Percentiles rank a stretch among this genome's conserved stretches.
phyloP scores from a whole-genome alignment of 2,797 vertebrate genomes.

The Tragopan temminckii region DNA sequence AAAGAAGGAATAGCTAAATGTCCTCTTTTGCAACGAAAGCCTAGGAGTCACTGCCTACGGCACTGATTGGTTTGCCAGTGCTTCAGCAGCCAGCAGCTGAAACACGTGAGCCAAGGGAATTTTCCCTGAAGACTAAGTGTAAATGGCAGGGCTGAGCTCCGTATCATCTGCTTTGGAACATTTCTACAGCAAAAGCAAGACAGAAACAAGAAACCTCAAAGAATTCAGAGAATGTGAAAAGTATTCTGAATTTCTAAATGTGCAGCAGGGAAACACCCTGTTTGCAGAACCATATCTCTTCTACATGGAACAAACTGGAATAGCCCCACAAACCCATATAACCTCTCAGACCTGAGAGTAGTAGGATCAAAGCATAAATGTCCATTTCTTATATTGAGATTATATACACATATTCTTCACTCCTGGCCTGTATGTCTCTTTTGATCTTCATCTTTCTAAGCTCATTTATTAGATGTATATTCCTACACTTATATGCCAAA shows the following conservation, averaged over 20 bases:
- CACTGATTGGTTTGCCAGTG: neutral
- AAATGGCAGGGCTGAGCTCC: slow-evolving; percentile 16
- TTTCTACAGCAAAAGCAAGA: slow-evolving; percentile 2
- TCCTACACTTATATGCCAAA: neutral
- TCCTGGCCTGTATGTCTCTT: neutral
- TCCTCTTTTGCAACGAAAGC: neutral
- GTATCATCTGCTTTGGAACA: neutral
- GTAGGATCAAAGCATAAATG: neutral
- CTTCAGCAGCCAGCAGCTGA: neutral
- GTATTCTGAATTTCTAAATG: neutral
- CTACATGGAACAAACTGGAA: neutral
- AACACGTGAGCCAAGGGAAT: neutral
- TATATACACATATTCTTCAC: neutral
- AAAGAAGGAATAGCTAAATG: neutral
- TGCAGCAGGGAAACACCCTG: rapidly evolving
- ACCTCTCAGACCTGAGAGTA: neutral
- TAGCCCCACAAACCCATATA: neutral
- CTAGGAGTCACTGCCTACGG: neutral
- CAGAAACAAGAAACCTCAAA: neutral
- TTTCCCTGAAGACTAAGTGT: neutral
- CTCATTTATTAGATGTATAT: neutral
- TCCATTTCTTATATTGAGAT: neutral
- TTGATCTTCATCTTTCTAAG: neutral
- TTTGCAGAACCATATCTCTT: neutral
- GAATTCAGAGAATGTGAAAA: neutral